Evolutionary conservation across 1,140 invertebrate genomes (phyloP).

Genomic region (Apis dorsata): DNA sequence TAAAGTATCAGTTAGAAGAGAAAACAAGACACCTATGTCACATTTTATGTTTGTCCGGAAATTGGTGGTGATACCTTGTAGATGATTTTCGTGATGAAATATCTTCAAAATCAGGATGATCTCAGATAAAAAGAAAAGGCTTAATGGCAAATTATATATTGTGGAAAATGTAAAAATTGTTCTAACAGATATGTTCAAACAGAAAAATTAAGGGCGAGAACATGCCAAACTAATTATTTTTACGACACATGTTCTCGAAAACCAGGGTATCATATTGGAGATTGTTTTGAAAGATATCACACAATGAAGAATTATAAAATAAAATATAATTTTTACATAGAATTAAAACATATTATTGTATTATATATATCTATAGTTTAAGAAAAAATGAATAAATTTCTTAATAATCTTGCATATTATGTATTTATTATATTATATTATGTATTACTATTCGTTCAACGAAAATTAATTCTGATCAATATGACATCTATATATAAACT

Average conservation of each 20-base stretch:
- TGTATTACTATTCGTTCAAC: too few species aligned
- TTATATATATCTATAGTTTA: too few species aligned
- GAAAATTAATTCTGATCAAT: too few species aligned
- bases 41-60: constrained; percentile 23
- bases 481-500: too few species aligned
- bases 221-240: constrained; percentile 2
- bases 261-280: neutral
- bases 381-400: neutral
- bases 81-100: constrained; percentile 23
- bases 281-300: constrained; percentile 12
- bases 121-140: constrained; percentile 10
- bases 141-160: constrained; percentile 25
- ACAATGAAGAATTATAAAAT: constrained; percentile 25
- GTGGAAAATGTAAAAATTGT: constrained; percentile 12
- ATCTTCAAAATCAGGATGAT: constrained; percentile 20
- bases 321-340: neutral
- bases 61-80: constrained; percentile 14
- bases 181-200: constrained; percentile 8
- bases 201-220: constrained; percentile 5
- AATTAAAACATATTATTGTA: too few species aligned
- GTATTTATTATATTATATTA: too few species aligned
- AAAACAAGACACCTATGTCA: neutral
- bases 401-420: too few species aligned
- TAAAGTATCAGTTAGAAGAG: neutral
- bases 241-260: neutral